phyloP scores from a whole-genome alignment of 2,797 vertebrate genomes.

The Alca torda region DNA sequence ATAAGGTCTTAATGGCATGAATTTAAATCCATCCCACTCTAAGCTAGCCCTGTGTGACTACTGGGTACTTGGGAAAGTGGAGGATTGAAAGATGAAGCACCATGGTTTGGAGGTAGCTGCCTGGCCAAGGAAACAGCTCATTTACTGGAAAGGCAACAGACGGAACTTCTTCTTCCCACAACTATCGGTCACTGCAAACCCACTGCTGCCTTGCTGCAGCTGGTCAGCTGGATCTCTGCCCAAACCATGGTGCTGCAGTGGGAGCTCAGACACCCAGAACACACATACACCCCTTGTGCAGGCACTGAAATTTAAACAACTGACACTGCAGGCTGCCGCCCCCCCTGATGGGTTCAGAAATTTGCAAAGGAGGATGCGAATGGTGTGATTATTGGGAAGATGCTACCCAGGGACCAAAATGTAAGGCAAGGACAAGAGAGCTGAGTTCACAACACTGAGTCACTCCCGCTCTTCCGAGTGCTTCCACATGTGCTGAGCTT shows the following conservation, averaged over 20 bases:
- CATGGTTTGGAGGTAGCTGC: not conserved
- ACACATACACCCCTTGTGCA: rapidly evolving
- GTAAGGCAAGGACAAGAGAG: not conserved
- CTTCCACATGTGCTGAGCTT: not conserved
- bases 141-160: not conserved
- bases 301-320: not conserved
- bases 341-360: not conserved
- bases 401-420: not conserved
- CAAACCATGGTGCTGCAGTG: not conserved
- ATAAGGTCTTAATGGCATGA: not conserved
- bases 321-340: not conserved
- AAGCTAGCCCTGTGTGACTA: not conserved
- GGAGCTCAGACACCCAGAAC: not conserved
- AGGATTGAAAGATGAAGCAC: not conserved
- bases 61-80: not conserved
- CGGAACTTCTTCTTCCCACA: not conserved
- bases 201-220: not conserved
- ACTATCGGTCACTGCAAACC: not conserved
- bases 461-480: not conserved
- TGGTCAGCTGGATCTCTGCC: not conserved
- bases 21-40: not conserved
- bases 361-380: not conserved
- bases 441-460: not conserved
- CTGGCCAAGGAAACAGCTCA: not conserved
- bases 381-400: not conserved